phyloP scores from a whole-genome alignment of 1,140 invertebrate species.

The Maniola jurtina region DNA sequence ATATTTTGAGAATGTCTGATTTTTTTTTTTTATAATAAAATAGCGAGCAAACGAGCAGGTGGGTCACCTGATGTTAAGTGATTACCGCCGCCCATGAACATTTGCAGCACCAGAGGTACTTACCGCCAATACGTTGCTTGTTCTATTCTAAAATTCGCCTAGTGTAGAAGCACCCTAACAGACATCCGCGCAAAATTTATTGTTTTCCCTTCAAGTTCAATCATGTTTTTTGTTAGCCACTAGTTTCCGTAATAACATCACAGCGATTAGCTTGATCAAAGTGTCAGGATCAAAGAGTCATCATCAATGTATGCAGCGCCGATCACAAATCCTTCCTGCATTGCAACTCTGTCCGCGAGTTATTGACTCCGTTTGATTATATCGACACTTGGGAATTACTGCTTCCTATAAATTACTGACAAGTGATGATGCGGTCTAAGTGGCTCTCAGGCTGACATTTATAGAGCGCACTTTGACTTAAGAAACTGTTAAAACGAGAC shows the following conservation, averaged over 20 bases:
- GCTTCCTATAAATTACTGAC: not conserved
- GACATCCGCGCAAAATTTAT: conserved; percentile 9
- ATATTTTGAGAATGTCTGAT: no score
- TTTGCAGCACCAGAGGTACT: no score
- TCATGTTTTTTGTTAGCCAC: conserved; percentile 4
- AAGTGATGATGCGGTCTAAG: no score
- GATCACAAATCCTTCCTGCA: conserved; percentile 8
- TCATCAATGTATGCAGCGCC: not conserved
- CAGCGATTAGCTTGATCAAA: conserved; percentile 9
- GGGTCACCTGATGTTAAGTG: no score
- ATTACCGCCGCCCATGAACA: no score
- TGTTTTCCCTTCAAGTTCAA: conserved; percentile 11
- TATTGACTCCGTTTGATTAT: not conserved
- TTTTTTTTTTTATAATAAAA: no score
- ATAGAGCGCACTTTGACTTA: no score
- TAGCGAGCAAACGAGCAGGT: no score
- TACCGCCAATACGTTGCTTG: no score
- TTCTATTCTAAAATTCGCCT: not conserved
- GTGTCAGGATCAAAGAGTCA: conserved; percentile 12
- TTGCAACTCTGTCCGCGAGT: not conserved
- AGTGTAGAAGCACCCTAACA: not conserved
- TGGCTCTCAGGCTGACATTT: no score
- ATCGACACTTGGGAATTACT: not conserved
- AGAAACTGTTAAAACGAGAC: no score
- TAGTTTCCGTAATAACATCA: conserved; percentile 12